phyloP scores from a whole-genome alignment of 2,888 invertebrate species.

The Ectemnius lituratus region DNA sequence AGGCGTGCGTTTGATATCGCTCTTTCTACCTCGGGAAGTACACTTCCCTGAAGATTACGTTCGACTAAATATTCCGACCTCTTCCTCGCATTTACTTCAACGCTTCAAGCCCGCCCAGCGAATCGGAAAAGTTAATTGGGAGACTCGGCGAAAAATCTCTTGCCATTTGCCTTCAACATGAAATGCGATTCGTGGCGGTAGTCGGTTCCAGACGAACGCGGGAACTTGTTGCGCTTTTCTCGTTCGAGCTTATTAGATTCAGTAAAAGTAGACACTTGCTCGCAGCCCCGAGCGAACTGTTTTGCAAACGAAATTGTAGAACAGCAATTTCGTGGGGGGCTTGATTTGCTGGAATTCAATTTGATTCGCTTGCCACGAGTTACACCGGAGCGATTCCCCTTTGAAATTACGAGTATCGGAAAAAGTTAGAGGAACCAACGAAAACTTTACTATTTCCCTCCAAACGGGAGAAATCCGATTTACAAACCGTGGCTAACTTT shows the following conservation, averaged over 20 bases:
- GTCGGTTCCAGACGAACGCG: neutral
- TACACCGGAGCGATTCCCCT: too few species aligned
- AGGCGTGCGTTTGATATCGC: conserved; percentile 2
- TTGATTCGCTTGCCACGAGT: too few species aligned
- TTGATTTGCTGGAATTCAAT: too few species aligned
- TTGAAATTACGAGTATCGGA: too few species aligned
- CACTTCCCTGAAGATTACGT: neutral
- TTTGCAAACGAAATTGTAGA: too few species aligned
- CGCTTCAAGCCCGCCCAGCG: neutral
- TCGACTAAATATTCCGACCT: neutral
- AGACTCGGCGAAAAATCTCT: neutral
- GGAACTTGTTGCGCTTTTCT: conserved; percentile 40
- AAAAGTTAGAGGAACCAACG: too few species aligned
- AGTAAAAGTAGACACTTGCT: too few species aligned
- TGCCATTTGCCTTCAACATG: neutral
- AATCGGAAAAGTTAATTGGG: neutral
- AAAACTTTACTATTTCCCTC: neutral
- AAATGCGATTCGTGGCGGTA: too few species aligned
- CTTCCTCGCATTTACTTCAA: neutral
- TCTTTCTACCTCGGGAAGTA: neutral
- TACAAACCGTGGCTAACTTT: neutral
- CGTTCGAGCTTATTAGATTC: too few species aligned
- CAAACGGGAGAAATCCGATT: neutral
- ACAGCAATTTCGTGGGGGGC: too few species aligned
- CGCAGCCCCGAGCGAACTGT: too few species aligned